Evolutionary conservation across 2,888 invertebrate species (phyloP).

Genomic region (Lymantria monacha): DNA sequence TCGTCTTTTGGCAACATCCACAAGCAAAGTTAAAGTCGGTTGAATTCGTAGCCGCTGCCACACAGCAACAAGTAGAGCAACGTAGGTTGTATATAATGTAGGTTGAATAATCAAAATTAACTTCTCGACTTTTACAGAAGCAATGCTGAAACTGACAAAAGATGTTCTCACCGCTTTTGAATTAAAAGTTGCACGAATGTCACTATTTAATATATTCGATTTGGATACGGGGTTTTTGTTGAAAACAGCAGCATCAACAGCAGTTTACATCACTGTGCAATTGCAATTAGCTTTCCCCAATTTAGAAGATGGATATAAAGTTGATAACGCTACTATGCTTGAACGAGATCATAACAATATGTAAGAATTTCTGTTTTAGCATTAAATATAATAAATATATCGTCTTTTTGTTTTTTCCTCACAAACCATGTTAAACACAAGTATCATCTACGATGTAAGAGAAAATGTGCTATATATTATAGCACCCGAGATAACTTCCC

Average conservation of each 20-base stretch:
- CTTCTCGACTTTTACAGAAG: slow-evolving; percentile 38
- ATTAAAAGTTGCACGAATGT: slow-evolving; percentile 35
- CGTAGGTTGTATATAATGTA: no score
- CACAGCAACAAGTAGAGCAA: no score
- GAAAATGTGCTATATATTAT: no score
- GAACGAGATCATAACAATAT: slow-evolving; percentile 9
- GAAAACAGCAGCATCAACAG: slow-evolving; percentile 46
- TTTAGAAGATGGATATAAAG: slow-evolving; percentile 19
- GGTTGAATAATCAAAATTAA: neutral
- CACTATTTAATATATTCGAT: slow-evolving; percentile 43
- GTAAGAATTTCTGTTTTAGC: slow-evolving; percentile 24
- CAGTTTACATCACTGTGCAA: slow-evolving; percentile 60
- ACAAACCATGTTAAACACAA: no score
- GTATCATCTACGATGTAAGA: no score
- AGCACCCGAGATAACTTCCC: no score
- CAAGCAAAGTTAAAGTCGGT: no score
- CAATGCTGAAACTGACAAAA: slow-evolving; percentile 44
- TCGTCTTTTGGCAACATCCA: no score
- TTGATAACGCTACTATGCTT: slow-evolving; percentile 14
- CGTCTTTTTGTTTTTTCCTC: no score
- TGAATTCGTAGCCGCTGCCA: no score
- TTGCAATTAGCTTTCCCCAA: slow-evolving; percentile 50
- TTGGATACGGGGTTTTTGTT: slow-evolving; percentile 44
- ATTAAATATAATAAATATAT: slow-evolving; percentile 2
- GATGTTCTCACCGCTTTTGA: slow-evolving; percentile 40